Base-by-base conservation (phyloP, 2,888 invertebrate genomes). In the Tipula vernalis region DNA sequence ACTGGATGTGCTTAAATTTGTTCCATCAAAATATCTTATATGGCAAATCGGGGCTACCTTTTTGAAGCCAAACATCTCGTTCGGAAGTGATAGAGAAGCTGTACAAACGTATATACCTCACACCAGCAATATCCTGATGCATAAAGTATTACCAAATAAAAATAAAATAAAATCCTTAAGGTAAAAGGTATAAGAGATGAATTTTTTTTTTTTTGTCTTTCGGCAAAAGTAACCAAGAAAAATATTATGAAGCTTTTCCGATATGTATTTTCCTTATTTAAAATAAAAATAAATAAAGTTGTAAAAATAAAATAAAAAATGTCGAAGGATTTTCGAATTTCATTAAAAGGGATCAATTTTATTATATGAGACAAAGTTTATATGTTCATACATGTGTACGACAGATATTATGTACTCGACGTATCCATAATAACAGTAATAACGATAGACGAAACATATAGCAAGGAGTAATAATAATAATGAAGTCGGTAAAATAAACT, bases 311-410 rank as follows among this genome's bases (percentile, higher is more conserved):
- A 28, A 28, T 28, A 28, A 28, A 28, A 51, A 71, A 71, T 71
- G 71, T 71, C 71, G 71, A 71, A 71, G 71, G 71, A 71, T 71
- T 71, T 71, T 71, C 71, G 71, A 71, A 71, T 71, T 71, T 71
- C 71, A 71, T 71, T 71, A 71, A 71, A 71, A 71, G 71, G 71
- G 71, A 71, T 71, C 71, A 71, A 71, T 71, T 71, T 71, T 71
- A 71, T 71, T 71, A 71, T 13, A 71, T 71, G 71, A 71, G 18
- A 71, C 71, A 71, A 71, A 57, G 18, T 5, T 18, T 18, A 18
- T 28, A 28, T 28, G 15, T 15, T 13, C 51, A 51, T 28, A 57
- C 1, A 18, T 1, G 2, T 28, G 71, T 71, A 71, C 15, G 15
- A 18, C 6, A 71, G 71, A 57, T 15, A 57, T 15, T 57, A 57